These are phyloP conservation scores for Melangyna quadrimaculata DNA, from an alignment of 2,888 invertebrate species.

Conservation along the genomic window DNA sequence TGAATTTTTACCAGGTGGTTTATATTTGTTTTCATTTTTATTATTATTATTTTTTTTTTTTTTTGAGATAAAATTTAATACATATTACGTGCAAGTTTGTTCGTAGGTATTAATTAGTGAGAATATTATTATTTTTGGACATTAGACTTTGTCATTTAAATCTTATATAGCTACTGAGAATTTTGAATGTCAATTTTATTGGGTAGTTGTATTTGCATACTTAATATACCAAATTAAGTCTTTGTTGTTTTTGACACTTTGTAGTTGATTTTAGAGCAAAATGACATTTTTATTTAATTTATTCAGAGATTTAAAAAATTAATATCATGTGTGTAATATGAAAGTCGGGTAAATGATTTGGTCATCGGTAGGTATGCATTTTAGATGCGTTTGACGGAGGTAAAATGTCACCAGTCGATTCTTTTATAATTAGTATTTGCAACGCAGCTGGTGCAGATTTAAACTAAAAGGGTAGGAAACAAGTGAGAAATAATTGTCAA, in stretches of 20 bases:
- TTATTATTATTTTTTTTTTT: background rate
- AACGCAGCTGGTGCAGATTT: too few species aligned
- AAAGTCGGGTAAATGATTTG: background rate
- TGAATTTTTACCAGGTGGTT: constrained; percentile 36
- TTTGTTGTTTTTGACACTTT: background rate
- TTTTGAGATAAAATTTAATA: background rate
- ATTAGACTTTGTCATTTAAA: background rate
- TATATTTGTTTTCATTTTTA: background rate
- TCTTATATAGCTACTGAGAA: background rate
- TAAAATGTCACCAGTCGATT: too few species aligned
- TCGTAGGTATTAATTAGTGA: constrained; percentile 30
- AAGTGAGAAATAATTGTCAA: too few species aligned
- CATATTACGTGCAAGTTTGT: constrained; percentile 4
- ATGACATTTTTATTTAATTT: background rate
- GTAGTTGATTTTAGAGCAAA: background rate
- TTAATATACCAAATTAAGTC: background rate
- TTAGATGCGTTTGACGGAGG: too few species aligned
- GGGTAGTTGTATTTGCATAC: background rate
- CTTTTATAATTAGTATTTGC: too few species aligned
- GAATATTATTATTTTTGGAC: background rate
- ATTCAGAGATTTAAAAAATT: background rate
- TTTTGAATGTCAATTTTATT: constrained; percentile 11
- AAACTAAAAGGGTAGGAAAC: too few species aligned
- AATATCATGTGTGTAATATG: too few species aligned
- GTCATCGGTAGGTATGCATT: background rate